Evolutionary conservation across 2,888 invertebrate genomes (phyloP).

Genomic region (Tenthredo distinguenda): DNA sequence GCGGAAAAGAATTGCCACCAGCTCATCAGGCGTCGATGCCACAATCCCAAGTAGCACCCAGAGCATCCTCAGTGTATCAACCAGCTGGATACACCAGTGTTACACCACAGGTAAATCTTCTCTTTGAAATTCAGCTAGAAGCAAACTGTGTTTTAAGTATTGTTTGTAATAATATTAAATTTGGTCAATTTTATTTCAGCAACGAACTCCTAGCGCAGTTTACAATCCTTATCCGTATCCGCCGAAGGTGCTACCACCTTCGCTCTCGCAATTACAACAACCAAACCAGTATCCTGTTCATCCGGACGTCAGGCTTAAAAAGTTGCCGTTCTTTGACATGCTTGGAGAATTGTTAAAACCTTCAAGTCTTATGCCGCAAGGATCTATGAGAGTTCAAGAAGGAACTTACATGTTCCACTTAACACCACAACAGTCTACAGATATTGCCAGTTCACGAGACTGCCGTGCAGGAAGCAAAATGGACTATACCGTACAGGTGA

Average conservation of each 20-base stretch:
- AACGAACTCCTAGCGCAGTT: constrained; percentile 66
- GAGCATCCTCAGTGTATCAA: constrained; percentile 71
- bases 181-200: constrained; percentile 50
- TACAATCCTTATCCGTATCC: constrained; percentile 71
- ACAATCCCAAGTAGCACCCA: constrained; percentile 70
- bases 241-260: constrained; percentile 69
- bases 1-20: constrained; percentile 74
- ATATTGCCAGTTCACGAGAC: constrained; percentile 91
- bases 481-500: constrained; percentile 86
- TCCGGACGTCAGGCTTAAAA: constrained; percentile 95
- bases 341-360: constrained; percentile 93
- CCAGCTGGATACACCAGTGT: constrained; percentile 71
- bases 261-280: constrained; percentile 68
- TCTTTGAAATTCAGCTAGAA: not conserved
- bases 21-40: constrained; percentile 76
- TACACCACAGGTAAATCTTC: constrained; percentile 68
- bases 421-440: constrained; percentile 95
- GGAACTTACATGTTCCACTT: constrained; percentile 93
- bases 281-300: constrained; percentile 87
- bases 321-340: constrained; percentile 95
- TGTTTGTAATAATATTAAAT: not conserved
- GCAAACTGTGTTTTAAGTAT: not conserved
- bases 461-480: constrained; percentile 84
- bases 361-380: constrained; percentile 89
- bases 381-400: constrained; percentile 87